Conservation (phyloP, 2,113 vertebrate genomes). For the Cyphomyrus plagiostoma region DNA sequence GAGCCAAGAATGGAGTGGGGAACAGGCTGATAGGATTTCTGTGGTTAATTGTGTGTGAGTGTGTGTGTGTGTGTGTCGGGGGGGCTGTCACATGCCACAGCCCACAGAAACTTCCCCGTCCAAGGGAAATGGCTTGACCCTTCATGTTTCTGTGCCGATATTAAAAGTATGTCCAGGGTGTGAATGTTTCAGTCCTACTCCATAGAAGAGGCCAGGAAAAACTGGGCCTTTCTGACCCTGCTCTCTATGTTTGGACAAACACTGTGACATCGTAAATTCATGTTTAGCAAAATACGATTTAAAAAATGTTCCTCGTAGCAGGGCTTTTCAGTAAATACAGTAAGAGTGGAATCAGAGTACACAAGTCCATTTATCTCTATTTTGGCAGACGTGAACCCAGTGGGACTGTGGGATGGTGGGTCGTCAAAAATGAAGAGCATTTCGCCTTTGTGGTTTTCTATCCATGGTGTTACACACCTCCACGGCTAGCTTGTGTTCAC, state of each 20-base stretch:
- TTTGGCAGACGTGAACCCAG: background rate
- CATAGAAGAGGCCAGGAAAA: background rate
- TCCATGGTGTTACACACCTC: background rate
- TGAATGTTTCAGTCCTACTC: background rate
- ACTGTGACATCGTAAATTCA: background rate
- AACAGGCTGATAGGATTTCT: slow-evolving; percentile 3
- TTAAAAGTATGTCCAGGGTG: background rate
- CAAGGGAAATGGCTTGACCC: background rate
- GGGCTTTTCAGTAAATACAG: background rate
- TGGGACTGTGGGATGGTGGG: background rate
- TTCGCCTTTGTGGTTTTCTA: background rate
- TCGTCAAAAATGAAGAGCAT: background rate
- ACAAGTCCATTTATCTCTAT: background rate
- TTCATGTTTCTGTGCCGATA: background rate
- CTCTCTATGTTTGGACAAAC: background rate
- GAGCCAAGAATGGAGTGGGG: slow-evolving; percentile 4
- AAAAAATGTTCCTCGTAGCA: background rate
- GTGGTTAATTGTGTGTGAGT: background rate
- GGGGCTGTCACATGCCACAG: background rate
- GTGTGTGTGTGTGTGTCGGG: background rate
- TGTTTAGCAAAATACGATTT: background rate
- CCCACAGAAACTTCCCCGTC: background rate
- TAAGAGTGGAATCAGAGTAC: background rate
- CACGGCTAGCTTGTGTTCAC: background rate
- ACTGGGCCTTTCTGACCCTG: background rate